Evolutionary conservation across 2,113 vertebrate species (phyloP).

Genomic region (Merops nubicus): DNA sequence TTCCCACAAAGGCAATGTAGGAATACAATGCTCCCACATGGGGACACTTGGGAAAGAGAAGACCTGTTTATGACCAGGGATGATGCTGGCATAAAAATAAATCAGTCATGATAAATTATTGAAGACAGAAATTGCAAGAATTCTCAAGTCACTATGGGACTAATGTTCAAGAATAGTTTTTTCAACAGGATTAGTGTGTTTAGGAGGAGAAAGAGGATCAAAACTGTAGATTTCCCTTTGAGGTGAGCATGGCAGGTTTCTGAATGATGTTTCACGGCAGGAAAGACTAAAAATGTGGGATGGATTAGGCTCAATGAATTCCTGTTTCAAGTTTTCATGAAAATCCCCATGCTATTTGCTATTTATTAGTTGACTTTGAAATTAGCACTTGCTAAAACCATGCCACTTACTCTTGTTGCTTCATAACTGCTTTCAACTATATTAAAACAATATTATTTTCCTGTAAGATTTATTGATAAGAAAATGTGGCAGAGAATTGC

Average conservation of each 20-base stretch:
- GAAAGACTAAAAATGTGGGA: neutral
- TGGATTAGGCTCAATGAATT: neutral
- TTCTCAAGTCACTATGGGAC: neutral
- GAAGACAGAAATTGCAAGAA: neutral
- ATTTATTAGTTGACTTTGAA: neutral
- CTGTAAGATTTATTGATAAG: neutral
- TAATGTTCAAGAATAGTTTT: neutral
- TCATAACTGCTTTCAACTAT: neutral
- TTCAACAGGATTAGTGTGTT: neutral
- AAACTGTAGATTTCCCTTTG: neutral
- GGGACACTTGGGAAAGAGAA: neutral
- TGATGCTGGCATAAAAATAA: neutral
- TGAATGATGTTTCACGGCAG: neutral
- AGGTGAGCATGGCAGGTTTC: neutral
- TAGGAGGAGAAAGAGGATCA: neutral
- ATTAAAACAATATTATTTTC: neutral
- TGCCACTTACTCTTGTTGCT: neutral
- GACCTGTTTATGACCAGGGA: neutral
- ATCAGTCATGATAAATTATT: neutral
- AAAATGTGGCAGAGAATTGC: neutral
- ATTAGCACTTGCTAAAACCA: neutral
- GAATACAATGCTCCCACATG: neutral
- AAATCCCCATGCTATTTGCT: neutral
- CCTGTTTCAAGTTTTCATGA: neutral
- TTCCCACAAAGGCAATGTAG: neutral